Conservation (phyloP, 1,140 invertebrate species). For the Stratiolaelaps scimitus region DNA sequence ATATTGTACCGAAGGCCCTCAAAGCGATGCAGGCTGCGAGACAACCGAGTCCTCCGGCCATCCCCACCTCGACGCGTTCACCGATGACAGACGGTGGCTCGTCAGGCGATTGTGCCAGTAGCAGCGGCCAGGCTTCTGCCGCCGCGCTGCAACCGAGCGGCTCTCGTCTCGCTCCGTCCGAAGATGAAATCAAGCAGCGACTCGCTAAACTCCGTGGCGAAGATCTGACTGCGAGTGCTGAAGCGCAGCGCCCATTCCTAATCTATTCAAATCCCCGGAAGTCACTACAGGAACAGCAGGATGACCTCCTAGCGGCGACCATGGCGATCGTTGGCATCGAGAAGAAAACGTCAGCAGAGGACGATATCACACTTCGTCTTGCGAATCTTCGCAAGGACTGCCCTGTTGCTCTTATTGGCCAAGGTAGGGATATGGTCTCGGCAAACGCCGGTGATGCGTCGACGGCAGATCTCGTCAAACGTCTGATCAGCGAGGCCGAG, state of each 20-base stretch:
- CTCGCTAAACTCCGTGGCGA: background rate
- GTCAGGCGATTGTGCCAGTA: too few relatives aligned
- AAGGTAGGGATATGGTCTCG: background rate
- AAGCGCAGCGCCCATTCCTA: background rate
- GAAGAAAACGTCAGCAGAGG: constrained; percentile 14
- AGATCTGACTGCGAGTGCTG: background rate
- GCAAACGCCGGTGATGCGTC: background rate
- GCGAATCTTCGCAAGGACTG: constrained; percentile 14
- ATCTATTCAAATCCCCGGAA: background rate
- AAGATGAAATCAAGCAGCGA: background rate
- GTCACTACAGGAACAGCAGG: constrained; percentile 5
- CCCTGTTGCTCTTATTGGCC: background rate
- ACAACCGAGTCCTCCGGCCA: background rate
- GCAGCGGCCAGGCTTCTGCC: too few relatives aligned
- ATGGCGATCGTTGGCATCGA: background rate
- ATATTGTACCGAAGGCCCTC: constrained; percentile 12
- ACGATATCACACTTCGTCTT: constrained; percentile 1
- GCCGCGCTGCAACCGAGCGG: too few relatives aligned
- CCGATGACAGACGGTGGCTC: too few relatives aligned
- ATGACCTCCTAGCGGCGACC: background rate
- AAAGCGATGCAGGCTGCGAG: background rate
- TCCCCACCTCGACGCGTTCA: too few relatives aligned
- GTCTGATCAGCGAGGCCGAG: background rate
- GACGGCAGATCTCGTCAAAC: constrained; percentile 4
- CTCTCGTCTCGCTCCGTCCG: background rate